These are phyloP conservation scores for Anthophora plumipes DNA, from an alignment of 2,888 invertebrate genomes.

Conservation along the genomic window DNA sequence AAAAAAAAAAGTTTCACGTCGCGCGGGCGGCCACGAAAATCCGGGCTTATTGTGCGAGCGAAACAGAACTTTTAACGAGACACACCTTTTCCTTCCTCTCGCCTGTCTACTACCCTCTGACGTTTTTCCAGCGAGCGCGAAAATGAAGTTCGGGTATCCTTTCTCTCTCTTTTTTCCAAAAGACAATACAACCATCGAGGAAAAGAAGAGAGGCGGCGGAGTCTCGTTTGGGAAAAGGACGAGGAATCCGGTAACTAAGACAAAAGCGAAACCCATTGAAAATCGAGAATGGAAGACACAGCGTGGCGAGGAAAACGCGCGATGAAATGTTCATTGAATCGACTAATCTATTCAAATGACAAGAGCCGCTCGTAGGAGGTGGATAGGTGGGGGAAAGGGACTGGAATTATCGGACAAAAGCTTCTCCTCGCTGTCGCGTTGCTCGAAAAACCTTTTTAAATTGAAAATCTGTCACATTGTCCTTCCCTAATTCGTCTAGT, in stretches of 20 bases:
- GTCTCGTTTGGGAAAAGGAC: background rate
- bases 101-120: background rate
- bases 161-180: slow-evolving; percentile 20
- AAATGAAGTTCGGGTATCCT: slow-evolving; percentile 21
- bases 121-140: slow-evolving; percentile 23
- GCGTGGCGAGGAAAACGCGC: slow-evolving; percentile 36
- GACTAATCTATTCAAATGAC: slow-evolving; percentile 53
- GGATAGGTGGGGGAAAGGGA: background rate
- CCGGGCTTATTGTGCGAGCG: slow-evolving; percentile 34
- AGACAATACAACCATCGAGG: background rate
- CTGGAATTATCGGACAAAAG: slow-evolving; percentile 40
- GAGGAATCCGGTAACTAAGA: slow-evolving; percentile 26
- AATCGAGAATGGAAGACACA: slow-evolving; percentile 31
- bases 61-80: slow-evolving; percentile 57
- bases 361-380: background rate
- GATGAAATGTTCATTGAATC: slow-evolving; percentile 55
- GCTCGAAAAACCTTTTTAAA: slow-evolving; percentile 35
- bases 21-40: slow-evolving; percentile 24
- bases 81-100: slow-evolving; percentile 8
- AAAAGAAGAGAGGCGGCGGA: background rate
- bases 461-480: slow-evolving; percentile 46
- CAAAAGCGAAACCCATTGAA: slow-evolving; percentile 33
- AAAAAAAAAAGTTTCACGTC: slow-evolving; percentile 14
- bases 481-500: slow-evolving; percentile 29
- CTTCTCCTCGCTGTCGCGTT: slow-evolving; percentile 4